Percentiles rank a stretch among this genome's conserved stretches.
phyloP scores from a whole-genome alignment of 2,113 vertebrate genomes.

The Ahaetulla prasina region DNA sequence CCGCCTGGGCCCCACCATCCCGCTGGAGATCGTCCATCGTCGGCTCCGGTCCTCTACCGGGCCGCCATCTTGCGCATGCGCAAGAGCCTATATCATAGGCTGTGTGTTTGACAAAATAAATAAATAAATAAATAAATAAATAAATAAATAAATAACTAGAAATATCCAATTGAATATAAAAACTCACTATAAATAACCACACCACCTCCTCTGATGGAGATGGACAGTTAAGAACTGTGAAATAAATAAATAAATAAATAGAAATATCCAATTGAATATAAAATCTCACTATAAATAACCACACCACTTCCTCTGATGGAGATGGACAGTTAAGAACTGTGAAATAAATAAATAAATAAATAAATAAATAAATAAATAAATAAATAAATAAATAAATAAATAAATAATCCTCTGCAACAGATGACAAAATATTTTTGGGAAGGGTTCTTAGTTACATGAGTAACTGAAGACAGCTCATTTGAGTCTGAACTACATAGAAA shows the following conservation, averaged over 20 bases:
- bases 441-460: neutral
- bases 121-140: too few species aligned
- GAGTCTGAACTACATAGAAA: neutral
- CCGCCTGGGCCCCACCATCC: too few species aligned
- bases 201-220: neutral
- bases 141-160: too few species aligned
- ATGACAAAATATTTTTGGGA: neutral
- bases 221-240: neutral
- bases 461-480: neutral
- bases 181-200: neutral
- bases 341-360: neutral
- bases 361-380: neutral
- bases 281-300: neutral
- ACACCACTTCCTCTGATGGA: neutral
- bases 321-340: neutral
- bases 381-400: neutral
- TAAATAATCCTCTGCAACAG: neutral
- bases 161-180: neutral
- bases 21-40: too few species aligned
- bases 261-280: neutral
- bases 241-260: neutral
- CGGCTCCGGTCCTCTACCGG: too few species aligned
- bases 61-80: too few species aligned
- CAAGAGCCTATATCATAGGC: too few species aligned
- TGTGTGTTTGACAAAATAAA: too few species aligned